Conservation (phyloP, 2,113 vertebrate genomes). For the Genyomyrus donnyi region DNA sequence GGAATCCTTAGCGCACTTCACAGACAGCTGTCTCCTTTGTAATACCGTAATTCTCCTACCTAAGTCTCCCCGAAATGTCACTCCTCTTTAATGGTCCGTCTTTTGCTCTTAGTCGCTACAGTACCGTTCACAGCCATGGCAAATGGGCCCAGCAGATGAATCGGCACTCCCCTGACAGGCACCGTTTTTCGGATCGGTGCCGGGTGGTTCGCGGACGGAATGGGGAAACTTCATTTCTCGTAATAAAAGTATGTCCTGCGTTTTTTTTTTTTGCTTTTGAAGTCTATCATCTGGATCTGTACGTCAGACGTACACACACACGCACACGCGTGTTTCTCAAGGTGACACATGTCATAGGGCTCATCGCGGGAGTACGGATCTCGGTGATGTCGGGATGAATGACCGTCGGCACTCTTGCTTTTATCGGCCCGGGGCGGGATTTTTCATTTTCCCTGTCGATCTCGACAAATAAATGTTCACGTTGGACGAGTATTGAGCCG, state of each 20-base stretch:
- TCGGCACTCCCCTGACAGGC: not conserved
- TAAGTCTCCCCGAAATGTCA: not conserved
- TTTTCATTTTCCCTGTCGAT: not conserved
- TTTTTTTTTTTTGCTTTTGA: not conserved
- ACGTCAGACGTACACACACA: not conserved
- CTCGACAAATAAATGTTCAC: not conserved
- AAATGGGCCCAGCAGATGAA: not conserved
- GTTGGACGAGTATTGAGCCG: not conserved
- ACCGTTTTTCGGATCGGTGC: not conserved
- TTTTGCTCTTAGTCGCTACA: not conserved
- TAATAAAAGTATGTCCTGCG: not conserved
- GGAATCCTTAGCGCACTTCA: not conserved
- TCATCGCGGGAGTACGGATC: not conserved
- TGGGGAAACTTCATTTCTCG: not conserved
- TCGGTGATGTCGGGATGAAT: not conserved
- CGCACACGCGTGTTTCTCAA: not conserved
- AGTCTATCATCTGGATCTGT: not conserved
- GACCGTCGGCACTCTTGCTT: not conserved
- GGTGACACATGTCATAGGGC: not conserved
- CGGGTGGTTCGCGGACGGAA: not conserved
- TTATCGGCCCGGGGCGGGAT: not conserved
- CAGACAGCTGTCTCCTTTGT: not conserved
- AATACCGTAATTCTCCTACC: not conserved
- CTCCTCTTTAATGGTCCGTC: not conserved
- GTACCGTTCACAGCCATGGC: not conserved